Conservation (phyloP, 2,888 invertebrate genomes). For the Byasa hedistus region DNA sequence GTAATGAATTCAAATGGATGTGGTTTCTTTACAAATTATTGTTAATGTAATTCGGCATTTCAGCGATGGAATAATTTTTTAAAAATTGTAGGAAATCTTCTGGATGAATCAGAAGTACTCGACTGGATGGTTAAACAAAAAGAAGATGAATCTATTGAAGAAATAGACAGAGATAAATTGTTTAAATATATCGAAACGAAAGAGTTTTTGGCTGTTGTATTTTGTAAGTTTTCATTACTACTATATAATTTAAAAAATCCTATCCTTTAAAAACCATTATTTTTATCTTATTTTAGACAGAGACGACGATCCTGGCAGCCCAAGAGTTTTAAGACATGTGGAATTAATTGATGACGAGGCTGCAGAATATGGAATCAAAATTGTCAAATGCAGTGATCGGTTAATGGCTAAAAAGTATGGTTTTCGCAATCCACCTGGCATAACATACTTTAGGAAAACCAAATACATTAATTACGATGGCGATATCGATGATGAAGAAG, state of each 20-base stretch:
- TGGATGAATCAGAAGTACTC: conserved; percentile 89
- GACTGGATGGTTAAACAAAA: conserved; percentile 96
- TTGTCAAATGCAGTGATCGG: conserved; percentile 92
- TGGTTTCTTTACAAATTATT: conserved; percentile 66
- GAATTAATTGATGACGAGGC: conserved; percentile 96
- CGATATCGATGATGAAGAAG: conserved; percentile 94
- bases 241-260: conserved; percentile 6
- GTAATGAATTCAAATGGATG: conserved; percentile 72
- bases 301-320: conserved; percentile 90
- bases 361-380: conserved; percentile 93
- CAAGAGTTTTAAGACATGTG: conserved; percentile 89
- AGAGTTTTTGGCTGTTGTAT: conserved; percentile 94
- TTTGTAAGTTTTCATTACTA: conserved; percentile 86
- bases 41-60: conserved; percentile 42
- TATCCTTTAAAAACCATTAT: not conserved
- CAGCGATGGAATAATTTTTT: conserved; percentile 47
- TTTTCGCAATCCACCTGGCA: conserved; percentile 92
- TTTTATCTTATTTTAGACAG: conserved; percentile 77
- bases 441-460: conserved; percentile 93
- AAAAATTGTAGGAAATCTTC: conserved; percentile 75
- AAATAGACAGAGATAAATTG: conserved; percentile 90
- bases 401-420: conserved; percentile 97
- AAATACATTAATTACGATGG: conserved; percentile 95
- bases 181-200: conserved; percentile 92
- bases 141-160: conserved; percentile 94